Conservation (phyloP, 2,888 invertebrate genomes). For the Tipula helvola region DNA sequence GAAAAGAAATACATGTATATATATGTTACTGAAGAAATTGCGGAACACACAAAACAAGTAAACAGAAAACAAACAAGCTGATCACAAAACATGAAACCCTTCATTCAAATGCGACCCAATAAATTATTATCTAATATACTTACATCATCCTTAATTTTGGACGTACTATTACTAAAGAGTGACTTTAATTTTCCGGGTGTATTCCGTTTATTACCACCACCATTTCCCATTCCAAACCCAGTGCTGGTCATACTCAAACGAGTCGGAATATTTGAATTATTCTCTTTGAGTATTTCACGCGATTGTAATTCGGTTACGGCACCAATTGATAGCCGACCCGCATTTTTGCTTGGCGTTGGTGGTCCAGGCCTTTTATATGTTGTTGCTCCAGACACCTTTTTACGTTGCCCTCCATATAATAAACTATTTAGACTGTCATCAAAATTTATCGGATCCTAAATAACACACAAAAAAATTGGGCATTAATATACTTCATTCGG, state of each 20-base stretch:
- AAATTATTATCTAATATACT: slow-evolving; percentile 16
- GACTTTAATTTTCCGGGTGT: slow-evolving; percentile 53
- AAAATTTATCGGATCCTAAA: slow-evolving; percentile 24
- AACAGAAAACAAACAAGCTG: not conserved
- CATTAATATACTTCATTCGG: not conserved
- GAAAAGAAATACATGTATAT: not conserved
- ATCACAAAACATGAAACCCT: not conserved
- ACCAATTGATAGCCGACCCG: slow-evolving; percentile 54
- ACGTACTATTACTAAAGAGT: slow-evolving; percentile 38
- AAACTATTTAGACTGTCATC: slow-evolving; percentile 34
- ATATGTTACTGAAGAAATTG: not conserved
- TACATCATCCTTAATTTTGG: slow-evolving; percentile 36
- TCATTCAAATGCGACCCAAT: not conserved
- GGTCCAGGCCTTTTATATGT: slow-evolving; percentile 77
- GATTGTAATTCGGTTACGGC: slow-evolving; percentile 10
- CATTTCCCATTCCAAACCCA: slow-evolving; percentile 15
- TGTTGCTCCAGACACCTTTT: slow-evolving; percentile 45
- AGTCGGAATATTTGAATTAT: not conserved
- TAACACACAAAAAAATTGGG: not conserved
- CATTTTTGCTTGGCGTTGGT: slow-evolving; percentile 76
- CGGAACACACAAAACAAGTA: not conserved
- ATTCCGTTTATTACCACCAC: slow-evolving; percentile 34
- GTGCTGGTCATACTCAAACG: not conserved
- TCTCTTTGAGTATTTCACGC: not conserved
- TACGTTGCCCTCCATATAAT: slow-evolving; percentile 35